Evolutionary conservation across 2,888 invertebrate species (phyloP), one percentile per base, ranked within the genome.

Genomic region (Pycnomerus fuliginosus): DNA sequence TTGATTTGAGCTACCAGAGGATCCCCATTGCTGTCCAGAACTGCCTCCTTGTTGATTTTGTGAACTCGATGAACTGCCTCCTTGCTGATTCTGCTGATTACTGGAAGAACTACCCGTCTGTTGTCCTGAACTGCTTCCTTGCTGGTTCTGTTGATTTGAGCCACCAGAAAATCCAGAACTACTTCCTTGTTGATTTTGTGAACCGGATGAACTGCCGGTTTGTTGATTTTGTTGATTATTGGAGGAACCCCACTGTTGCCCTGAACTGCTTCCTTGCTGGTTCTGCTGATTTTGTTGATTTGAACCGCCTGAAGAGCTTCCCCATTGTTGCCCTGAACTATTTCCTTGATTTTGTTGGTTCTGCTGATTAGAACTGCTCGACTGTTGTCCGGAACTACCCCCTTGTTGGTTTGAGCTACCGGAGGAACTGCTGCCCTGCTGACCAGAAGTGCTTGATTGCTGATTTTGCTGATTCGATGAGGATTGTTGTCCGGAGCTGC

Each of bases 141-240:
- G 39, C 16, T 22, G 13, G 13, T n/a, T 35, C 12, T 11, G 14
- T 13, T n/a, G 8, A 20, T 20, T 20, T 20, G n/a, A n/a, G n/a
- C n/a, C n/a, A n/a, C n/a, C n/a, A 8, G 20, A 4, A 4, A 20
- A 34, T 22, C 29, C 2, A 5, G 36, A 31, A 3, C 31, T 24
- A 17, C 43, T 28, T 8, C 44, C 38, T 25, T 50, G 50, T 50
- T 55, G 51, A 27, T 52, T 51, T 35, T 44, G 39, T 39, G 35
- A 27, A 22, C 31, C 46, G 1, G 41, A 24, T 8, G 45, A 40
- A 24, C 30, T 44, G 17, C 35, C 31, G 7, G 37, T 45, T 37
- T 50, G 42, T 28, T 47, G 38, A 39, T 43, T 49, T 23, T 41
- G 34, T 14, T 36, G 33, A 28, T 27, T 27, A 3, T 30, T 8